These are phyloP conservation scores for Felis chaus DNA, from an alignment of 2,113 vertebrate species.

Conservation along the genomic window DNA sequence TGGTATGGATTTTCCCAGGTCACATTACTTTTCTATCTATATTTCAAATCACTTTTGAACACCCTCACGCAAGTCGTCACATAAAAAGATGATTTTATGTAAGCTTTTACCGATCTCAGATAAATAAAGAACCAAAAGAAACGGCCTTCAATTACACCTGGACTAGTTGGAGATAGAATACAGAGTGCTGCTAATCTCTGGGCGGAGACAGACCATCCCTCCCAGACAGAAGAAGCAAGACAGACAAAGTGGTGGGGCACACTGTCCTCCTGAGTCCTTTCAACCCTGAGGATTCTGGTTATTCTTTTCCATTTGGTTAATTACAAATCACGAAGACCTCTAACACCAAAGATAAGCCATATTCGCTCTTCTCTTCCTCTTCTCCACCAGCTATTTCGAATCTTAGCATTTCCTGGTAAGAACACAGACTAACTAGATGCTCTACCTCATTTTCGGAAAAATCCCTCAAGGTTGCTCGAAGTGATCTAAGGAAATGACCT, in stretches of 20 bases:
- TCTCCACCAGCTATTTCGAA: too few species aligned
- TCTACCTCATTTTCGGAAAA: background rate
- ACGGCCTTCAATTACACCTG: fast-evolving
- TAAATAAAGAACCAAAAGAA: background rate
- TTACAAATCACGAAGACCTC: background rate
- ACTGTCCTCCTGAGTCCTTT: background rate
- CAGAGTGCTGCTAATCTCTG: fast-evolving
- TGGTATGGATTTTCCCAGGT: background rate
- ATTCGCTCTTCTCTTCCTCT: background rate
- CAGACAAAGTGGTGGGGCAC: too few species aligned
- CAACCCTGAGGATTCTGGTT: fast-evolving
- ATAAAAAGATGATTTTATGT: background rate
- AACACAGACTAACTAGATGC: background rate
- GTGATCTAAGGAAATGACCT: background rate
- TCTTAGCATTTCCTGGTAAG: background rate
- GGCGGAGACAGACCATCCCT: background rate
- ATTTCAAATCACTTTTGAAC: background rate
- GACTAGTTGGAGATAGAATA: background rate
- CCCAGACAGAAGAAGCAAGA: fast-evolving
- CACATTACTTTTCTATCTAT: background rate
- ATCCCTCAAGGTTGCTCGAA: background rate
- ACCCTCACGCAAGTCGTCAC: background rate
- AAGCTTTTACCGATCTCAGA: background rate
- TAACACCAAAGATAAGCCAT: fast-evolving
- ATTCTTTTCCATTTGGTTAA: background rate